Evolutionary conservation across 1,140 invertebrate species (phyloP), one percentile per base, ranked within the genome.

Genomic region (Pseudomyrmex flavicornis): DNA sequence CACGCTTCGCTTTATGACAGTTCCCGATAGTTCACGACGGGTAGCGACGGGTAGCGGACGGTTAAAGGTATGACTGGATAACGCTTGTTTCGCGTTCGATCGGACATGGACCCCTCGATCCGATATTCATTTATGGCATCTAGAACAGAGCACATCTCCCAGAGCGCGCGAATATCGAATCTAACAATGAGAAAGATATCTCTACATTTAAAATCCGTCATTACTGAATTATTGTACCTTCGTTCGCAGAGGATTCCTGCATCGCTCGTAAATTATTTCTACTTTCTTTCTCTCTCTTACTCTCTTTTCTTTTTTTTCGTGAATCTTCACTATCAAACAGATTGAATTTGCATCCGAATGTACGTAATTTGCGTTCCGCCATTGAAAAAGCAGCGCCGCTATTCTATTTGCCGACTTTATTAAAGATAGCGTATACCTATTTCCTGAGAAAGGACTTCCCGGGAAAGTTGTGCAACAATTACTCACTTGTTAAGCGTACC

Each of bases 41-140:
- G 87, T 85, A 88, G 82, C 87, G 86, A 74, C 74, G 87, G 83
- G 87, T 85, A 88, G 82, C 87, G 86, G 72, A 52, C 86, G 87
- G 87, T 88, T 88, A 87, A 88, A 76, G 72, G 86, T 76, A 82
- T 69, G 72, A 68, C 22, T 10, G 83, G 72, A 88, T 85, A 88
- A 88, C 86, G 72, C 72, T 63, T 76, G 80, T 62, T 76, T 73
- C 65, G 35, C 35, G 61, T 80, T 50, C 65, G 15, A 72, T 85
- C 61, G 69, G 44, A 85, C 56, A 68, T 68, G 52, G 72, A 35
- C 35, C 7, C 7, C 62, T 80, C 83, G 80, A 88, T 88, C 83
- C 83, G 87, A 88, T 88, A 88, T 88, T 85, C 87, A 88, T 88
- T 86, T 69, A 84, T 35, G 68, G 73, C 69, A 54, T 85, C 61